Evolutionary conservation across 2,113 vertebrate genomes (phyloP).

Genomic region (Myiozetetes cayanensis): DNA sequence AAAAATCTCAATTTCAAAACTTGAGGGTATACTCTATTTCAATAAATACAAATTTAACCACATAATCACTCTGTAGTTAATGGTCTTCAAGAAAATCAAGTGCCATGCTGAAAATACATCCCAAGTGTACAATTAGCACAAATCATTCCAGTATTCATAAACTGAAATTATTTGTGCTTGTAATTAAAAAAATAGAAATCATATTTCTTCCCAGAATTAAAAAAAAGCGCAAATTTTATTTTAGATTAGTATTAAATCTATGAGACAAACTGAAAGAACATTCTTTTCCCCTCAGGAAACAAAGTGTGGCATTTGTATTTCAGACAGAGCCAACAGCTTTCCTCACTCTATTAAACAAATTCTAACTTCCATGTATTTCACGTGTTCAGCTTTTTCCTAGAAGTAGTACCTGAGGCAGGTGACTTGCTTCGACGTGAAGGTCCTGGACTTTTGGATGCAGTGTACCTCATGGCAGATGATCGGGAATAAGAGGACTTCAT

Average conservation of each 20-base stretch:
- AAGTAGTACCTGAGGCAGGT: slow-evolving; percentile 83
- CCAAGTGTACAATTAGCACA: not conserved
- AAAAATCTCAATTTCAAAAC: not conserved
- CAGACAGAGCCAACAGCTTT: not conserved
- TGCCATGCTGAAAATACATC: not conserved
- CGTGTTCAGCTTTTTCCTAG: not conserved
- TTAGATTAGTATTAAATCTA: not conserved
- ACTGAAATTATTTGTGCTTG: not conserved
- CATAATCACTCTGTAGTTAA: not conserved
- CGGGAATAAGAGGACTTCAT: slow-evolving; percentile 87
- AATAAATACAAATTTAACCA: not conserved
- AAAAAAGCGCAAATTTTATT: not conserved
- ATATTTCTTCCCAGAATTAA: not conserved
- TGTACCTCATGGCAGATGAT: slow-evolving; percentile 72
- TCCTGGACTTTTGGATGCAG: slow-evolving; percentile 87
- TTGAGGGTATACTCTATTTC: not conserved
- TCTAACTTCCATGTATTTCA: not conserved
- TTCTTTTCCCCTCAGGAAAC: not conserved
- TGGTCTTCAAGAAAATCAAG: not conserved
- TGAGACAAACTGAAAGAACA: not conserved
- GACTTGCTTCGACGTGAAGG: slow-evolving; percentile 89
- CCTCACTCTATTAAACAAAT: not conserved
- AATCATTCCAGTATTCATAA: not conserved
- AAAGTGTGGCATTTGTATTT: not conserved
- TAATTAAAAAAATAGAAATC: not conserved